A percentile compares a stretch with the other conserved stretches of the same genome.
These are phyloP conservation scores for Brachionus koreanus DNA, from an alignment of 1,140 invertebrate species.

Conservation along the genomic window DNA sequence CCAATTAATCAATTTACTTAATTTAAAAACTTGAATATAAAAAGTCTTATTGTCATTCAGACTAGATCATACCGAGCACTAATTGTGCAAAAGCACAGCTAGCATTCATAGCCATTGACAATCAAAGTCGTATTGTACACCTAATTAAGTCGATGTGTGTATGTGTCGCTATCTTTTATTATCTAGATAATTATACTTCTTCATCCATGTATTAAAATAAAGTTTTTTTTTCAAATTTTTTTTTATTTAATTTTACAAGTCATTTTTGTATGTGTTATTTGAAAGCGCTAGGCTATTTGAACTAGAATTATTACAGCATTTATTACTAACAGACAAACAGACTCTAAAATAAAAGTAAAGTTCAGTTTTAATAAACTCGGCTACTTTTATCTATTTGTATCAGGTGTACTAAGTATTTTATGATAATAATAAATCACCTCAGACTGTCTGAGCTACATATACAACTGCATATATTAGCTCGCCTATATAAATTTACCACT, in stretches of 20 bases:
- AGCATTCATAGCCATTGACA: not conserved
- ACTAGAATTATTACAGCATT: not conserved
- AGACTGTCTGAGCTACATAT: not conserved
- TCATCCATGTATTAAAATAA: not conserved
- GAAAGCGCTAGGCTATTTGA: not conserved
- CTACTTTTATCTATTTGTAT: not conserved
- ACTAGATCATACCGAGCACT: not conserved
- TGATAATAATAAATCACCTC: constrained; percentile 8
- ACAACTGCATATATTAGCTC: not conserved
- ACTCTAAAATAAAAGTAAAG: not conserved
- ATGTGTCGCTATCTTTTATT: not conserved
- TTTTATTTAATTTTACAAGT: not conserved
- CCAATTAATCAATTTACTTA: not conserved
- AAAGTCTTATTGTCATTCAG: not conserved
- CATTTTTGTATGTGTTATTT: not conserved
- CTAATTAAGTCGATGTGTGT: not conserved
- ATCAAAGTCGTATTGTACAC: not conserved
- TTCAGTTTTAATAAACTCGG: not conserved
- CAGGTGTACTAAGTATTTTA: not conserved
- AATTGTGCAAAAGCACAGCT: not conserved
- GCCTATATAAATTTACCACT: not conserved
- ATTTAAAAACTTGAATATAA: not conserved
- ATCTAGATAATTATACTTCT: not conserved
- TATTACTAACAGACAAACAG: not conserved
- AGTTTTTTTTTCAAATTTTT: not conserved